phyloP scores from a whole-genome alignment of 2,888 invertebrate genomes.

The Cynaeus angustus region DNA sequence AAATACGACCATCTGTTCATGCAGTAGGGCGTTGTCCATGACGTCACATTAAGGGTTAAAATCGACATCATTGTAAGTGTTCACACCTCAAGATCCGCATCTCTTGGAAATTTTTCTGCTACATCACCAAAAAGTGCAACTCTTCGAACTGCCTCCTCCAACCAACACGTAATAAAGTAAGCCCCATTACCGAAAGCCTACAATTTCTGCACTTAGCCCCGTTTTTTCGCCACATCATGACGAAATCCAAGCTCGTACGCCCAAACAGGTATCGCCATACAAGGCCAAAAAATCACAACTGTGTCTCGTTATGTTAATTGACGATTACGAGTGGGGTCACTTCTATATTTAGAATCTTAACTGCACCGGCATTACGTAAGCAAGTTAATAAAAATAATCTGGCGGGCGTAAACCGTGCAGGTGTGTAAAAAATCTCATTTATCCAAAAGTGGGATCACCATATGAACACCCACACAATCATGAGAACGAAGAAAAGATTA shows the following conservation, averaged over 20 bases:
- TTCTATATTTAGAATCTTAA: conserved; percentile 64
- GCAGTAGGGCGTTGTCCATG: not conserved
- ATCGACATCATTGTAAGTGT: too few relatives aligned
- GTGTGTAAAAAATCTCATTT: conserved; percentile 12
- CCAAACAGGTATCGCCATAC: conserved; percentile 37
- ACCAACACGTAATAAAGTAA: too few relatives aligned
- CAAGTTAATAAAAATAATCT: conserved; percentile 27
- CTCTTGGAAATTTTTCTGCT: too few relatives aligned
- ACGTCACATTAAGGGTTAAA: not conserved
- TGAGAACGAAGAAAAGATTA: conserved; percentile 14
- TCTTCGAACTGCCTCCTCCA: too few relatives aligned
- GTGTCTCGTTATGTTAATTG: conserved; percentile 53
- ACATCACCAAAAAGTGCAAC: too few relatives aligned
- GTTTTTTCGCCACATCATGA: too few relatives aligned
- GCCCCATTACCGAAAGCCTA: too few relatives aligned
- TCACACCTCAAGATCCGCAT: too few relatives aligned
- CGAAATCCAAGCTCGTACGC: not conserved
- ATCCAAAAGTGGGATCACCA: too few relatives aligned
- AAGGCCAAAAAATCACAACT: conserved; percentile 45
- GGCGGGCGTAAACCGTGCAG: conserved; percentile 11
- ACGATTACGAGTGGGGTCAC: conserved; percentile 60
- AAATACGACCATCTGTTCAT: not conserved
- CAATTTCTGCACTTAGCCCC: too few relatives aligned
- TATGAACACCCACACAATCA: conserved; percentile 21
- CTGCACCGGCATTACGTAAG: conserved; percentile 58